Conservation (phyloP, 2,797 vertebrate species). For the Lithobates sylvaticus region DNA sequence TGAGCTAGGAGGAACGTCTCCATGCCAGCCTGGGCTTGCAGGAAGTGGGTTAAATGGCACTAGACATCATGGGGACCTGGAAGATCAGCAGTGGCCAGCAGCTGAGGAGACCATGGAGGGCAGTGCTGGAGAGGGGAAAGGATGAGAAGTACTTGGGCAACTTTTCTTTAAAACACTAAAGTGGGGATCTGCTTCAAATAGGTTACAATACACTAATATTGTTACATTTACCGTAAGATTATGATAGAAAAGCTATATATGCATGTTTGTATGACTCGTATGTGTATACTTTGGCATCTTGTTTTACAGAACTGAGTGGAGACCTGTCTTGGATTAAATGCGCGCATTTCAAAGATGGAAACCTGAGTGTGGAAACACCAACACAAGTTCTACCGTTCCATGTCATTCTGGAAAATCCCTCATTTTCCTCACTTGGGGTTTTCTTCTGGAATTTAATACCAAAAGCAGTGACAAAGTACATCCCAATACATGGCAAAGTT, state of each 20-base stretch:
- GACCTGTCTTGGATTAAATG: neutral
- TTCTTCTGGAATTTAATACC: neutral
- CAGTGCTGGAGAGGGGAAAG: neutral
- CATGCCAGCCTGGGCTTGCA: too few relatives aligned
- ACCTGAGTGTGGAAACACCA: neutral
- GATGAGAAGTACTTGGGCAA: neutral
- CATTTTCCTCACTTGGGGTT: neutral
- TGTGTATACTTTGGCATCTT: neutral
- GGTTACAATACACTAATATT: neutral
- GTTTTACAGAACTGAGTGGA: neutral
- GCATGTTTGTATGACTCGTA: too few relatives aligned
- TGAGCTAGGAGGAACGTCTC: too few relatives aligned
- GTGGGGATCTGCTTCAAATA: neutral
- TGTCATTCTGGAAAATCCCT: neutral
- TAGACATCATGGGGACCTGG: too few relatives aligned
- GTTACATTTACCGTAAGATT: too few relatives aligned
- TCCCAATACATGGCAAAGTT: neutral
- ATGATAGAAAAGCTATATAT: too few relatives aligned
- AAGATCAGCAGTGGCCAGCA: too few relatives aligned
- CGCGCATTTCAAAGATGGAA: slow-evolving; percentile 19
- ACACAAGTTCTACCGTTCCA: neutral
- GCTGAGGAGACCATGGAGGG: too few relatives aligned
- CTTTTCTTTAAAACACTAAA: neutral
- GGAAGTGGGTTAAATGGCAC: too few relatives aligned
- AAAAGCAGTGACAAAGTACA: neutral